Conservation (phyloP, 2,888 invertebrate species). For the Blera fallax region DNA sequence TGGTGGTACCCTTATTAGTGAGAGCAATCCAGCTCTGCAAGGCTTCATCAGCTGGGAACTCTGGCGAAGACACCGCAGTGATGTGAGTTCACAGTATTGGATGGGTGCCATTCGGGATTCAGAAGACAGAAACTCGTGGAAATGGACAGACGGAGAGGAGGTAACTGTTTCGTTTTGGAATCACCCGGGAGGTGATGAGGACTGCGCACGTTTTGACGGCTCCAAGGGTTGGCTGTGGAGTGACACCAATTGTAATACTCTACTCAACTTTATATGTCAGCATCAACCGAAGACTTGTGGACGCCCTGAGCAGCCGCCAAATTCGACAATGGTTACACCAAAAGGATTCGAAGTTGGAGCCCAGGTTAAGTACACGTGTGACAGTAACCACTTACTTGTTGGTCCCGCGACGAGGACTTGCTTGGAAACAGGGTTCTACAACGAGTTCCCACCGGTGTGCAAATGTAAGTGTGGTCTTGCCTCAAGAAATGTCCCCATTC, state of each 20-base stretch:
- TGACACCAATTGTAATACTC: constrained; percentile 92
- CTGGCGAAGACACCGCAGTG: constrained; percentile 94
- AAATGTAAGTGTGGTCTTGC: constrained; percentile 86
- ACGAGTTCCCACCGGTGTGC: constrained; percentile 96
- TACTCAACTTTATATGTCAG: constrained; percentile 95
- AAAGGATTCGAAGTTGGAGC: constrained; percentile 91
- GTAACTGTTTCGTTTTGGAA: constrained; percentile 96
- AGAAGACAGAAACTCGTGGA: constrained; percentile 90
- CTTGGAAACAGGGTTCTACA: constrained; percentile 95
- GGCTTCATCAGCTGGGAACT: constrained; percentile 97
- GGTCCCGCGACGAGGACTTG: constrained; percentile 93
- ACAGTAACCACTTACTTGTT: constrained; percentile 92
- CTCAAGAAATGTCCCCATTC: no score
- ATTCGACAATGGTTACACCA: constrained; percentile 92
- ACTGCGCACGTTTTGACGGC: constrained; percentile 95
- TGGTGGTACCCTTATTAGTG: constrained; percentile 93
- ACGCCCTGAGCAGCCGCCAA: constrained; percentile 95
- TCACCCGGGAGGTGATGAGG: constrained; percentile 90
- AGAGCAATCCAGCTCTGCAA: constrained; percentile 95
- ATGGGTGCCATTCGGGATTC: constrained; percentile 95
- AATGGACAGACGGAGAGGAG: constrained; percentile 94
- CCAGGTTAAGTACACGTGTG: constrained; percentile 91
- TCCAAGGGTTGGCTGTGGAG: constrained; percentile 98
- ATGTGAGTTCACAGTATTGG: constrained; percentile 96
- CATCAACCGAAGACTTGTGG: constrained; percentile 96